Conservation (phyloP, 2,888 invertebrate species). For the Thereva nobilitata region DNA sequence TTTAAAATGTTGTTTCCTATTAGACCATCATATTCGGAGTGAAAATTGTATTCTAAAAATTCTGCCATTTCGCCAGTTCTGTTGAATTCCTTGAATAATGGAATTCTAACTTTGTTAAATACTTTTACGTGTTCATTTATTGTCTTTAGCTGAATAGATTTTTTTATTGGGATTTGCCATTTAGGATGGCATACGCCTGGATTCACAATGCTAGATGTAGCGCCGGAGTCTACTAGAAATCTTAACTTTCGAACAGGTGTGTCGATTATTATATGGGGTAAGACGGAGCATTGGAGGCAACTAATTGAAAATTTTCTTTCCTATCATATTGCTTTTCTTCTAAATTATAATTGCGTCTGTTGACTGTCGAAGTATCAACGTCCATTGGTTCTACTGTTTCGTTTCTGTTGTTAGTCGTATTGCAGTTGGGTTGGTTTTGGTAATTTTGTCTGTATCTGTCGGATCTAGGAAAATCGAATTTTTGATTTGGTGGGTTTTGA, state of each 20-base stretch:
- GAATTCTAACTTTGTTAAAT: background rate
- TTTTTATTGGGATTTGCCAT: background rate
- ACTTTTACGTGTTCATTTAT: no score
- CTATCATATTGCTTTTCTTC: background rate
- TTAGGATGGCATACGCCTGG: conserved; percentile 26
- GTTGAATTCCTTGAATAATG: conserved; percentile 1
- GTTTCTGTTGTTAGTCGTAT: background rate
- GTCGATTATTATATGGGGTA: conserved; percentile 19
- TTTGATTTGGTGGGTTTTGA: no score
- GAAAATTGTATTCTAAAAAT: conserved; percentile 15
- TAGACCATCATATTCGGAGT: conserved; percentile 2
- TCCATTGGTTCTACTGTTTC: conserved; percentile 3
- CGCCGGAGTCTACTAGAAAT: background rate
- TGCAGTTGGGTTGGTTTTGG: background rate
- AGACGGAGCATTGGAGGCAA: conserved; percentile 6
- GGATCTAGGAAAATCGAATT: no score
- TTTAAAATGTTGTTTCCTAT: no score
- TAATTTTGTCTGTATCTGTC: background rate
- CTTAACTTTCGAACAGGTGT: background rate
- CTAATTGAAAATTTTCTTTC: conserved; percentile 1
- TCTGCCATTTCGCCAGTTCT: background rate
- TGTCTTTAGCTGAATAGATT: no score
- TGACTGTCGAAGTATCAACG: background rate
- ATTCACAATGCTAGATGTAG: background rate
- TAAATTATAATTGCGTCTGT: background rate